Evolutionary conservation across 2,888 invertebrate genomes (phyloP).

Genomic region (Artemia sinica): DNA sequence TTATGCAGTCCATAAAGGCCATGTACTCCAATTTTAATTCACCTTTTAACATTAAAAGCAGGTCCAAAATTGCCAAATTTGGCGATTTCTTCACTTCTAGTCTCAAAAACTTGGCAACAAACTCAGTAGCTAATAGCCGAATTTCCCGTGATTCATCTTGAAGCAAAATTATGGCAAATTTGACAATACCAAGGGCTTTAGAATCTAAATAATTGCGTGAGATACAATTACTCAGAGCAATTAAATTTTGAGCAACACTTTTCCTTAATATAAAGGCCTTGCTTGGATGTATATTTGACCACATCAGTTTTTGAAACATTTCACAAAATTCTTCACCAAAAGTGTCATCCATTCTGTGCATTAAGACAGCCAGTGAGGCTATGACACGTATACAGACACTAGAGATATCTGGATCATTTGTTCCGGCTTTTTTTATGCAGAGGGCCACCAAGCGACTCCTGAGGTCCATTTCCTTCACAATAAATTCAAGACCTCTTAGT

Average conservation of each 20-base stretch:
- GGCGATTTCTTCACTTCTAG: not conserved
- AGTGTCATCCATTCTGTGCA: not conserved
- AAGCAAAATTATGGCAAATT: not conserved
- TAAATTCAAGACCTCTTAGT: slow-evolving; percentile 1
- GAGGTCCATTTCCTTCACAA: slow-evolving; percentile 5
- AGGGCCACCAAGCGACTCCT: not conserved
- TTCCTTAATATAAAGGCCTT: not conserved
- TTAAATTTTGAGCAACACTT: not conserved
- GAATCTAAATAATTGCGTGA: not conserved
- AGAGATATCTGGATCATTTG: not conserved
- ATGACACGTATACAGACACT: slow-evolving; percentile 3
- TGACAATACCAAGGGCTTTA: not conserved
- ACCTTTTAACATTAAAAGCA: not conserved
- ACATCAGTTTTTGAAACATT: not conserved
- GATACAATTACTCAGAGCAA: not conserved
- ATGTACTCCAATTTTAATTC: not conserved
- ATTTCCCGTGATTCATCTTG: slow-evolving; percentile 1
- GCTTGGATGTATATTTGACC: not conserved
- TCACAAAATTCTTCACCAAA: not conserved
- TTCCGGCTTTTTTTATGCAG: not conserved
- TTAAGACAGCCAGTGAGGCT: not conserved
- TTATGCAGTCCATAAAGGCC: not conserved
- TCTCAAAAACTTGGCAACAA: not conserved
- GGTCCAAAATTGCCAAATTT: not conserved
- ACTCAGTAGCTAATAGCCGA: not conserved